Percentiles rank a stretch among this genome's conserved stretches.
Evolutionary conservation across 23 tunicate species (phyloP).

Genomic region (Trididemnum nubilum): DNA sequence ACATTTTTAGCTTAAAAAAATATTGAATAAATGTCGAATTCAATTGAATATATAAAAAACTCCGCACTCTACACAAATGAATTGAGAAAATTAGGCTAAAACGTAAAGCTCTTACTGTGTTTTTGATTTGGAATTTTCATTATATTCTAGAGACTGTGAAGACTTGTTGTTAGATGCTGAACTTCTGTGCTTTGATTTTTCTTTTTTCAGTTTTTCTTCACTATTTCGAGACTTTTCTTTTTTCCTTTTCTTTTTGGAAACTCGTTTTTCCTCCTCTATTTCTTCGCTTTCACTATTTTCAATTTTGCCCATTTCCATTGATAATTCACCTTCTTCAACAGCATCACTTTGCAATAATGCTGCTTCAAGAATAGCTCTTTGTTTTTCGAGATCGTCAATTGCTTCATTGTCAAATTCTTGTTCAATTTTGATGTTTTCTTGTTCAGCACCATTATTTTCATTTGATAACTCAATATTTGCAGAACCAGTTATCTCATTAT

Average conservation of each 20-base stretch:
- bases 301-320: constrained; percentile 3
- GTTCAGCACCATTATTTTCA: constrained; percentile 2
- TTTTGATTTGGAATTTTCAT: too few species aligned
- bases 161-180: background rate
- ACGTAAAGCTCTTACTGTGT: too few species aligned
- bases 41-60: too few species aligned
- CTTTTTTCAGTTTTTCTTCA: constrained; percentile 46
- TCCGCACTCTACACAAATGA: too few species aligned
- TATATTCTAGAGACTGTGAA: background rate
- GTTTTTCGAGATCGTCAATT: constrained; percentile 60
- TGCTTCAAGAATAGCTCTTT: constrained; percentile 70
- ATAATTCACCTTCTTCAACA: constrained; percentile 67
- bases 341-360: constrained; percentile 42
- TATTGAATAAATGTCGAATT: too few species aligned
- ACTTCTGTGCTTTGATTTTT: constrained; percentile 17
- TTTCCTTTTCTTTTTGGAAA: constrained; percentile 51
- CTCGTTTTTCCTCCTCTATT: constrained; percentile 13
- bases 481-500: background rate
- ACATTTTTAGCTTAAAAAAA: too few species aligned
- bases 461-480: background rate
- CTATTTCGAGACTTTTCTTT: constrained; percentile 43
- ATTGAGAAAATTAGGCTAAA: too few species aligned
- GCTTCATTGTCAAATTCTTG: constrained; percentile 9
- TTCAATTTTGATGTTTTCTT: background rate
- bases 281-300: constrained; percentile 1